A percentile compares a stretch with the other conserved stretches of the same genome.
These are phyloP conservation scores for Blastobasis adustella DNA, from an alignment of 2,888 invertebrate genomes.

Conservation along the genomic window DNA sequence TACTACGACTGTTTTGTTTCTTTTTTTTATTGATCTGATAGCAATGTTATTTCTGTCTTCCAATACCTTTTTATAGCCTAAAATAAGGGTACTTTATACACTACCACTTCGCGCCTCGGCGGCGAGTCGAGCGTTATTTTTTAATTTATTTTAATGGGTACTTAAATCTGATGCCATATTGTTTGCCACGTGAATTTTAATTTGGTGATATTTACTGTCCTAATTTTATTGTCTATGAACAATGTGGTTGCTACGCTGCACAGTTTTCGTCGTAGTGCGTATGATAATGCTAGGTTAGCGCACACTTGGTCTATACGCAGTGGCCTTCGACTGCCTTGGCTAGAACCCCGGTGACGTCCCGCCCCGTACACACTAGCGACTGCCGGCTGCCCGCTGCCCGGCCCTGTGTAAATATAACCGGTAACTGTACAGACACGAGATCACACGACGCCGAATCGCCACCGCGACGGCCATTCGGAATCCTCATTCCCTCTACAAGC, in stretches of 20 bases:
- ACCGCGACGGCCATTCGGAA: no score
- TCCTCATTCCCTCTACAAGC: no score
- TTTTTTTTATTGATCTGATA: constrained; percentile 53
- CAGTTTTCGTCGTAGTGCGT: constrained; percentile 36
- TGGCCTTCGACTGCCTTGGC: constrained; percentile 65
- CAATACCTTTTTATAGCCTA: constrained; percentile 47
- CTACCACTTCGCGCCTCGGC: constrained; percentile 21
- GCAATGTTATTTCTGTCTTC: constrained; percentile 68
- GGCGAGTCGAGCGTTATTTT: constrained; percentile 35
- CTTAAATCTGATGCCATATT: constrained; percentile 73
- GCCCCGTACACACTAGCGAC: neutral
- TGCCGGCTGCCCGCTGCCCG: no score
- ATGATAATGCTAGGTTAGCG: constrained; percentile 59
- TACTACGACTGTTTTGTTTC: constrained; percentile 39
- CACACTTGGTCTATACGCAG: constrained; percentile 58
- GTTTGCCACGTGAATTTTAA: constrained; percentile 69
- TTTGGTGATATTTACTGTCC: constrained; percentile 66
- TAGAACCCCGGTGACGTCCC: constrained; percentile 32
- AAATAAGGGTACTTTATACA: constrained; percentile 30
- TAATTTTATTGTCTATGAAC: constrained; percentile 52
- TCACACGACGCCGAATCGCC: no score
- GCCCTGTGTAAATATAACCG: no score
- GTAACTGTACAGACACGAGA: no score
- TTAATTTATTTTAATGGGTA: constrained; percentile 53
- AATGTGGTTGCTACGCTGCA: constrained; percentile 44